A percentile compares a stretch with the other conserved stretches of the same genome.
Evolutionary conservation across 2,888 invertebrate genomes (phyloP).

Genomic region (Diadromus collaris): DNA sequence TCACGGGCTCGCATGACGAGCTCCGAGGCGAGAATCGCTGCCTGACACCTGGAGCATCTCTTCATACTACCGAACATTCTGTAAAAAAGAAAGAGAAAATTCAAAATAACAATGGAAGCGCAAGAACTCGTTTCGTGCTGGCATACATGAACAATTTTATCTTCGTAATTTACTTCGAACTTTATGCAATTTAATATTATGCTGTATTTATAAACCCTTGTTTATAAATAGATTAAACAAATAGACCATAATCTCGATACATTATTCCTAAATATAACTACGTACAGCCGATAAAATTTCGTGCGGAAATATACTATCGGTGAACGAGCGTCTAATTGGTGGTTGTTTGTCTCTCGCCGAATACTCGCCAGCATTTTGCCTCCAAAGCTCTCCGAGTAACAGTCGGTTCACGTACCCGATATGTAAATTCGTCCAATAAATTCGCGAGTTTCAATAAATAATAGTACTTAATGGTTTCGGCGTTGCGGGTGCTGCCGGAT

Average conservation of each 20-base stretch:
- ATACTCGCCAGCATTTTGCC: not conserved
- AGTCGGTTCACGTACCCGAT: conserved; percentile 55
- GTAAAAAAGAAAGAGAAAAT: conserved; percentile 80
- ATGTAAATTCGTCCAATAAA: conserved; percentile 58
- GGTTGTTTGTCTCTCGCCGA: conserved; percentile 4
- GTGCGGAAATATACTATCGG: not conserved
- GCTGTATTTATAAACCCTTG: not conserved
- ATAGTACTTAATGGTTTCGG: conserved; percentile 57
- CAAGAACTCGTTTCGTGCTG: not conserved
- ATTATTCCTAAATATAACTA: conserved; percentile 2
- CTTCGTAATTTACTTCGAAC: not conserved
- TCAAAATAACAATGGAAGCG: conserved; percentile 46
- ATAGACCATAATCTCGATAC: not conserved
- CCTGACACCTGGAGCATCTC: conserved; percentile 94
- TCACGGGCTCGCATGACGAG: conserved; percentile 97
- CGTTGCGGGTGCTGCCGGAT: conserved; percentile 25
- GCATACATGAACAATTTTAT: not conserved
- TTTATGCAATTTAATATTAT: not conserved
- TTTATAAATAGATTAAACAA: not conserved
- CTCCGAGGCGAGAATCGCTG: conserved; percentile 93
- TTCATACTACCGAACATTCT: conserved; percentile 93
- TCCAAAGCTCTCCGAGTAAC: conserved; percentile 2
- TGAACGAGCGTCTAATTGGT: conserved; percentile 34
- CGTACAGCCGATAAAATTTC: not conserved
- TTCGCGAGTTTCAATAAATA: conserved; percentile 58